These are phyloP conservation scores for Dromius quadrimaculatus DNA, from an alignment of 2,888 invertebrate species.

Conservation along the genomic window DNA sequence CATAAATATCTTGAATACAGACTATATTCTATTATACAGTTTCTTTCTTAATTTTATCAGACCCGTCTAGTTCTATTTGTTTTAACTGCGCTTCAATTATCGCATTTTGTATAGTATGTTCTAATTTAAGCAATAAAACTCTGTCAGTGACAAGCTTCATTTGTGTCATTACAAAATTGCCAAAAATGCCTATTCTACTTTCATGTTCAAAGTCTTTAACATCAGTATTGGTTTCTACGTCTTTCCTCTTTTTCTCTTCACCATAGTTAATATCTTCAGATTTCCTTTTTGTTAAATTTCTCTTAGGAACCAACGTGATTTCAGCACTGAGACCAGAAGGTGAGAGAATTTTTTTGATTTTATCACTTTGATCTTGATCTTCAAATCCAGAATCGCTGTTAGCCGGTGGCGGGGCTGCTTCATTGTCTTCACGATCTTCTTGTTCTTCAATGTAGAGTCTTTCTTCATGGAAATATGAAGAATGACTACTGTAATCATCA, in stretches of 20 bases:
- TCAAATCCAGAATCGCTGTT: slow-evolving; percentile 29
- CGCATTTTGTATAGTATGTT: slow-evolving; percentile 53
- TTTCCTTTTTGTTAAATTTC: slow-evolving; percentile 1
- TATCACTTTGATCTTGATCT: slow-evolving; percentile 1
- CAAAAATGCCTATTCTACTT: slow-evolving; percentile 50
- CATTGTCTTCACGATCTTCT: neutral
- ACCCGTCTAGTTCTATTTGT: slow-evolving; percentile 53
- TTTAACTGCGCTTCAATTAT: slow-evolving; percentile 53
- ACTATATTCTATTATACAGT: neutral
- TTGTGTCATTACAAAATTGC: slow-evolving; percentile 51
- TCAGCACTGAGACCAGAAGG: slow-evolving; percentile 18
- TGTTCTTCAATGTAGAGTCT: neutral
- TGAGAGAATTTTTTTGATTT: slow-evolving; percentile 12
- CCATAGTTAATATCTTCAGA: slow-evolving; percentile 10
- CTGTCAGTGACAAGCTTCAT: slow-evolving; percentile 51
- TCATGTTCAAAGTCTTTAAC: slow-evolving; percentile 14
- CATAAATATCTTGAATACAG: neutral
- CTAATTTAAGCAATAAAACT: slow-evolving; percentile 46
- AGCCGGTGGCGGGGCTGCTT: neutral
- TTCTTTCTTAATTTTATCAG: slow-evolving; percentile 23
- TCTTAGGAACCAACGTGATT: slow-evolving; percentile 38
- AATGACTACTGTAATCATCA: slow-evolving; percentile 30
- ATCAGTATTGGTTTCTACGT: neutral
- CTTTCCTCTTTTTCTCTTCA: slow-evolving; percentile 27
- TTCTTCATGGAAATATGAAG: slow-evolving; percentile 15